Conservation (phyloP, 64 coral and sea anemone genomes). For the Montipora foliosa region DNA sequence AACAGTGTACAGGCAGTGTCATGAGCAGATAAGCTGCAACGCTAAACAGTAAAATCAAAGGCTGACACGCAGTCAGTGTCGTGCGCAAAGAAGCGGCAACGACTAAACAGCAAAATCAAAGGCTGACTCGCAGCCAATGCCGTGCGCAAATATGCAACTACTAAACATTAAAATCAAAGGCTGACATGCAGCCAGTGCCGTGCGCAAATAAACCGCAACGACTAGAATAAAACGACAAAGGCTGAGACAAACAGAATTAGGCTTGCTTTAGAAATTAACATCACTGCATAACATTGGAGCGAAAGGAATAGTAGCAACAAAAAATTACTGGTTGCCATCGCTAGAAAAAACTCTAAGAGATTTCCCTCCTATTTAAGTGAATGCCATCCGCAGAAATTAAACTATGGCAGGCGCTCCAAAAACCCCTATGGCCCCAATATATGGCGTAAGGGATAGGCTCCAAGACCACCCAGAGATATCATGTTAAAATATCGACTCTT, state of each 20-base stretch:
- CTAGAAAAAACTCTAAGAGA: not conserved
- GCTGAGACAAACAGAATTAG: not conserved
- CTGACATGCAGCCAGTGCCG: too few species aligned
- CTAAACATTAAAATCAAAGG: too few species aligned
- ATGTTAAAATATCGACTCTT: not conserved
- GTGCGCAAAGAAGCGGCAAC: not conserved
- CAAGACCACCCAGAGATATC: not conserved
- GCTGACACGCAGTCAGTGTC: not conserved
- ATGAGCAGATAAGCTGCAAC: not conserved
- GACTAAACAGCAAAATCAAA: too few species aligned
- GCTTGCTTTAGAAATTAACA: not conserved
- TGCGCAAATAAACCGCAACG: not conserved
- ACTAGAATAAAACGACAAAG: too few species aligned
- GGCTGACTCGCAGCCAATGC: too few species aligned
- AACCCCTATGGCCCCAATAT: not conserved
- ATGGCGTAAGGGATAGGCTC: conserved; percentile 4
- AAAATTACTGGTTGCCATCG: too few species aligned
- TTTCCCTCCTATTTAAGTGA: not conserved
- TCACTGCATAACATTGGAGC: not conserved
- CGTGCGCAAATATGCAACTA: too few species aligned
- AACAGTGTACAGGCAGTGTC: not conserved
- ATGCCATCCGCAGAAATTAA: not conserved
- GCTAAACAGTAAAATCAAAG: not conserved
- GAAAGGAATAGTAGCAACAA: too few species aligned
- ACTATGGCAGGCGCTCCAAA: not conserved